Conservation (phyloP, 1,140 invertebrate species). For the Panulirus ornatus region DNA sequence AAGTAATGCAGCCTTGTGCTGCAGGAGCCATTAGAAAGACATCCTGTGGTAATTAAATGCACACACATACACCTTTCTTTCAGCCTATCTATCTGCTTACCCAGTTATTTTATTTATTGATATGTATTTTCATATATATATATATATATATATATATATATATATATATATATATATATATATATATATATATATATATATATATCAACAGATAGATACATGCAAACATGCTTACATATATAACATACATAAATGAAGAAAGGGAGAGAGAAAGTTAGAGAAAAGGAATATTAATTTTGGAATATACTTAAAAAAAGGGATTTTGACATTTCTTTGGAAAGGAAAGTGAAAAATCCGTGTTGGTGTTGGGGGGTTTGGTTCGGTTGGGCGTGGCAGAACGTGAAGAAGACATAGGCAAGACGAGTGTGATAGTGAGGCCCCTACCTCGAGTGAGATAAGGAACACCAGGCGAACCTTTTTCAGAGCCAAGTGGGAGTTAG, state of each 20-base stretch:
- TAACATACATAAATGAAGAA: slow-evolving; percentile 1
- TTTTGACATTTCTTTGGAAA: background rate
- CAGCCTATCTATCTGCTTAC: too few relatives aligned
- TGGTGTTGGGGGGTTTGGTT: background rate
- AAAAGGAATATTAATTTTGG: background rate
- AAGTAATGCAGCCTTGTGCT: too few relatives aligned
- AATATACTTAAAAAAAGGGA: background rate
- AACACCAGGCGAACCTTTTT: slow-evolving; percentile 71
- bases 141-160: slow-evolving; percentile 53
- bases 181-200: slow-evolving; percentile 30
- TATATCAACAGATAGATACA: slow-evolving; percentile 12
- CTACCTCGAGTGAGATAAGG: slow-evolving; percentile 72
- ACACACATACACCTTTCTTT: too few relatives aligned
- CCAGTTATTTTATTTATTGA: background rate
- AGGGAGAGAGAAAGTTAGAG: background rate
- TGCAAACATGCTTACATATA: slow-evolving; percentile 17
- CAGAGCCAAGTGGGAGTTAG: slow-evolving; percentile 73
- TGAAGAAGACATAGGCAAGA: slow-evolving; percentile 25
- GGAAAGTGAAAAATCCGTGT: background rate
- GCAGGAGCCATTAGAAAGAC: too few relatives aligned
- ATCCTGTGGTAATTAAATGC: too few relatives aligned
- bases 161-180: slow-evolving; percentile 53
- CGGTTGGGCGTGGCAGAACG: background rate
- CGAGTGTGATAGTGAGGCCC: slow-evolving; percentile 65
- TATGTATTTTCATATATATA: slow-evolving; percentile 31